Evolutionary conservation across 30 jellyfish, hydroid and myxozoan species (phyloP), one percentile per base, ranked within the genome.

Genomic region (Clytia hemisphaerica): DNA sequence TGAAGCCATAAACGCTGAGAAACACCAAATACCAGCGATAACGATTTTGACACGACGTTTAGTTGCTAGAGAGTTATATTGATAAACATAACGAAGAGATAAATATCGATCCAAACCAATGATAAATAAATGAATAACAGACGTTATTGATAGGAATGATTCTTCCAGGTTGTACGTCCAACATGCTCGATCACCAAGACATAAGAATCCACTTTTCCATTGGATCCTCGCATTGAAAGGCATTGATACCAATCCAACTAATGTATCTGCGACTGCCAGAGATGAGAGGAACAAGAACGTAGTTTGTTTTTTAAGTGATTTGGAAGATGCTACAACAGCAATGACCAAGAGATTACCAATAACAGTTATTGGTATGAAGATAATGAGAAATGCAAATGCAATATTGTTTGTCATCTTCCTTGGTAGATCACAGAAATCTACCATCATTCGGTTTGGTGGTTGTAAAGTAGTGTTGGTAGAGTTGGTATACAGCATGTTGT

Each of bases 251-350:
- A 55, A 51, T 10, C 81, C 81, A 18, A 69, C 38, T 21, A 69
- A 53, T 3, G 59, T 45, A 34, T 69, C 81, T 6, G 74, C 75
- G 29, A 69, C 50, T 6, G 81, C 81, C 3, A 69, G 78, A 22
- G 81, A 69, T n/a, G 35, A 25, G 21, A 69, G 33, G 10, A 69
- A 32, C 31, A 69, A 21, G n/a, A 24, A 69, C 5, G 81, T 69
- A 18, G 49, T 69, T 33, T 49, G 58, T 26, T 45, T 24, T 33
- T 50, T 50, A 25, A 69, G 49, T 16, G 6, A 29, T 45, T 48
- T 25, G 4, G 81, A 24, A 2, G 49, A 3, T 6, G 38, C 22
- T 5, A 69, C 40, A 5, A 69, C 81, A 14, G 27, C 59, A 32
- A 75, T 45, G 5, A 69, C 77, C 2, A 69, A 49, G 16, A 33